phyloP scores from a whole-genome alignment of 2,888 invertebrate genomes.

The Metopia argyrocephala region DNA sequence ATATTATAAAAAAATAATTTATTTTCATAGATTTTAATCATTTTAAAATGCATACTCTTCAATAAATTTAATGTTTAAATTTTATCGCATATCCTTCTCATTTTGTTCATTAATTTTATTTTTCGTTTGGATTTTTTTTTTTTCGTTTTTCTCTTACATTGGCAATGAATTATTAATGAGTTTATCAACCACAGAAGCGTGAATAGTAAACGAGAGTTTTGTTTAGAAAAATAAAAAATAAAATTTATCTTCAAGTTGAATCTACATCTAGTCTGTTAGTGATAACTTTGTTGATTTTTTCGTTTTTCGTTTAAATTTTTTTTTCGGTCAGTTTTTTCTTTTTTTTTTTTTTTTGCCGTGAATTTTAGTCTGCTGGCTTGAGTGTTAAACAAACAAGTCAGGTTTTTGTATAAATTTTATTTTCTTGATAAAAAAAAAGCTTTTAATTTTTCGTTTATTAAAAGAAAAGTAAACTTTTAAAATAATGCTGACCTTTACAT shows the following conservation, averaged over 20 bases:
- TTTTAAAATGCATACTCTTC: no score
- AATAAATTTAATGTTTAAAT: neutral
- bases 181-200: slow-evolving; percentile 27
- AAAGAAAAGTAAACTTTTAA: slow-evolving; percentile 21
- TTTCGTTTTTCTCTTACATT: neutral
- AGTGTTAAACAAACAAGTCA: slow-evolving; percentile 38
- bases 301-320: slow-evolving; percentile 13
- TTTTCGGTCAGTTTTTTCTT: neutral
- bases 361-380: neutral
- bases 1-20: no score
- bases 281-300: slow-evolving; percentile 4
- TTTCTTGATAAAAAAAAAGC: no score
- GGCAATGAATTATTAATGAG: slow-evolving; percentile 44
- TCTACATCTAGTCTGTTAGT: neutral
- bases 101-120: neutral
- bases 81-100: neutral
- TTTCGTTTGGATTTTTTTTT: neutral
- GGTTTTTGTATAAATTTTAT: no score
- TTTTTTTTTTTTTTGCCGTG: neutral
- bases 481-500: slow-evolving; percentile 41
- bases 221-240: slow-evolving; percentile 13
- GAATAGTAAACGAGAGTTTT: slow-evolving; percentile 23
- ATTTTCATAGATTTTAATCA: no score
- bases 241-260: slow-evolving; percentile 2
- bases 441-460: no score